Evolutionary conservation across 2,888 invertebrate species (phyloP).

Genomic region (Yponomeuta plumbellus): DNA sequence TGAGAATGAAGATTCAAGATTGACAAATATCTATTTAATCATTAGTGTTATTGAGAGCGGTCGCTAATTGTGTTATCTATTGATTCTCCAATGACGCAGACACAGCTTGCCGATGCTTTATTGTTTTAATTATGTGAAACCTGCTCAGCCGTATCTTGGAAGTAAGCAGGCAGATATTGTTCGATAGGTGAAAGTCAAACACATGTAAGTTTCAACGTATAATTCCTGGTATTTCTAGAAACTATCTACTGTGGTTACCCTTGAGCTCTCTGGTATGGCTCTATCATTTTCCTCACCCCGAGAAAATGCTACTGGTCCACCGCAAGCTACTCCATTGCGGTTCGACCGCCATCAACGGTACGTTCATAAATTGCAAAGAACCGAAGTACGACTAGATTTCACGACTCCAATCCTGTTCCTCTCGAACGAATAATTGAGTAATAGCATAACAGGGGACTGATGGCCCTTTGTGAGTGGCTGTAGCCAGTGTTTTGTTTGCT

Average conservation of each 20-base stretch:
- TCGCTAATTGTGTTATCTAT: too few species aligned
- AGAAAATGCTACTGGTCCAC: constrained; percentile 40
- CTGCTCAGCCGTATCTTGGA: neutral
- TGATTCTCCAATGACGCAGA: too few species aligned
- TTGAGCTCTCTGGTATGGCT: constrained; percentile 18
- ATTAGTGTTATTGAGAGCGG: too few species aligned
- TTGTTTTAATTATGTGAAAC: neutral
- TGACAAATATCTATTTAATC: neutral
- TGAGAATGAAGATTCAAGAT: neutral
- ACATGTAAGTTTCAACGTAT: neutral
- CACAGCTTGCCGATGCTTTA: too few species aligned
- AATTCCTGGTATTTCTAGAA: constrained; percentile 1
- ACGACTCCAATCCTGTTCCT: too few species aligned
- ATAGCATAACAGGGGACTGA: too few species aligned
- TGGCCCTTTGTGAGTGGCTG: too few species aligned
- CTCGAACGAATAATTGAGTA: too few species aligned
- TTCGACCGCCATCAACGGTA: constrained; percentile 41
- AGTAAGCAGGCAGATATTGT: constrained; percentile 6
- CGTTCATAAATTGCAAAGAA: neutral
- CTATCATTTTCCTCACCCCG: constrained; percentile 41
- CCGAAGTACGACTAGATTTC: neutral
- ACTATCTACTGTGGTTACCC: constrained; percentile 5
- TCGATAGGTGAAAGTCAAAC: neutral
- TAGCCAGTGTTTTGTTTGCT: too few species aligned
- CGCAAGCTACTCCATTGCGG: constrained; percentile 50